These are phyloP conservation scores for Brachyptera putata DNA, from an alignment of 2,888 invertebrate species.

Conservation along the genomic window DNA sequence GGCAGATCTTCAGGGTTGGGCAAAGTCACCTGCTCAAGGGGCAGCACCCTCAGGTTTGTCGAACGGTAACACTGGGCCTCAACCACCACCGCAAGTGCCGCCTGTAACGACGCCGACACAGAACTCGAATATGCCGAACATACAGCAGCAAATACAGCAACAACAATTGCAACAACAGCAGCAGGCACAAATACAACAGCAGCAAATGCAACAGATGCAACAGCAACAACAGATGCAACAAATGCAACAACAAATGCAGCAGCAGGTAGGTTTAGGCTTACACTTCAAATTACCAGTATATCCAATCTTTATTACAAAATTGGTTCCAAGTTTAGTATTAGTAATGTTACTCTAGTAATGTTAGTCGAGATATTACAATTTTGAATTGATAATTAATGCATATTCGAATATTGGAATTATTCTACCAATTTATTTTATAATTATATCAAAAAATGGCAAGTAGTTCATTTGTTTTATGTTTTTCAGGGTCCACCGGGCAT, in stretches of 20 bases:
- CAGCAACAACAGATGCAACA: constrained; percentile 44
- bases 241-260: constrained; percentile 40
- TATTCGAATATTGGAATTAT: not conserved
- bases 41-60: constrained; percentile 39
- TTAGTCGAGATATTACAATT: not conserved
- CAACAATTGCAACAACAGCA: constrained; percentile 40
- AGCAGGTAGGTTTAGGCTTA: constrained; percentile 36
- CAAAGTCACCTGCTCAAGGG: constrained; percentile 47
- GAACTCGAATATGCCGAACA: constrained; percentile 36
- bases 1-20: constrained; percentile 60
- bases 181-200: constrained; percentile 37
- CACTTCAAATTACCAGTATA: too few species aligned
- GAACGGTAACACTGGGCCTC: constrained; percentile 25
- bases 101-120: constrained; percentile 37
- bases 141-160: constrained; percentile 40
- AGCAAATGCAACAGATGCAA: constrained; percentile 31
- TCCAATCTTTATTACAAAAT: too few species aligned
- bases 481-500: constrained; percentile 26
- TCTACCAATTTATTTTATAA: not conserved
- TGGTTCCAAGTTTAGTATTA: too few species aligned
- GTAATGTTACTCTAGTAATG: not conserved
- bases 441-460: not conserved
- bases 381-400: not conserved
- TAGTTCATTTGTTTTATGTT: not conserved
- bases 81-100: constrained; percentile 21